Conservation (phyloP, 2,113 vertebrate genomes). For the Cyanoderma ruficeps region DNA sequence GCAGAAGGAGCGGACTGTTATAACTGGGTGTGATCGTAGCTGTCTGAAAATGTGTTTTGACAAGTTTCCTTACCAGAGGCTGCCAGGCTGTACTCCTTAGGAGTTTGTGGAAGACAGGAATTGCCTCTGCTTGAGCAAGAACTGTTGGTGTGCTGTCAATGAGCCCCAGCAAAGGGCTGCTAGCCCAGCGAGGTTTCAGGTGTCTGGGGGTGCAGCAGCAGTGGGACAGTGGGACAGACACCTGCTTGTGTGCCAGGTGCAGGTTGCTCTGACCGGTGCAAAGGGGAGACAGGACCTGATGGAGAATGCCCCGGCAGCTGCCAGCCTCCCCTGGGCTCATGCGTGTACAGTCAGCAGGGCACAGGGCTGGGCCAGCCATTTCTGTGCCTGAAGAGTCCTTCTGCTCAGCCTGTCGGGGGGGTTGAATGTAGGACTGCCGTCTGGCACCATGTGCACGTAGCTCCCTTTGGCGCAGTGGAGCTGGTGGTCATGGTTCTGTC, state of each 20-base stretch:
- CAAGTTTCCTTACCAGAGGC: not conserved
- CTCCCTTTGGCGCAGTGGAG: not conserved
- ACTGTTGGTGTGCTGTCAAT: not conserved
- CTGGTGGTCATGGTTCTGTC: rapidly evolving
- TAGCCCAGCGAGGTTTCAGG: rapidly evolving
- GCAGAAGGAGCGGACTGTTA: not conserved
- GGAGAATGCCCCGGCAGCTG: rapidly evolving
- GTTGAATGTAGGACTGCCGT: rapidly evolving
- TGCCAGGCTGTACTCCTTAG: not conserved
- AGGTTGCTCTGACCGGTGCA: rapidly evolving
- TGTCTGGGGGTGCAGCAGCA: rapidly evolving
- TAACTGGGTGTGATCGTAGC: not conserved
- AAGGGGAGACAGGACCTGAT: rapidly evolving
- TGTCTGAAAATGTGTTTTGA: not conserved
- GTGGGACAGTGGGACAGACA: not conserved
- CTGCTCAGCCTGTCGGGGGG: rapidly evolving
- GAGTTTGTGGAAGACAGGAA: rapidly evolving
- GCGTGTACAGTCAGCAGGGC: rapidly evolving
- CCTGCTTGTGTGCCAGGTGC: not conserved
- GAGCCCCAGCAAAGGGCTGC: rapidly evolving
- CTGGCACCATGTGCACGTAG: rapidly evolving
- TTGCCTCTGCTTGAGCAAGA: not conserved
- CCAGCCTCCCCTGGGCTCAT: rapidly evolving
- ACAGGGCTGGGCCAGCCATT: rapidly evolving
- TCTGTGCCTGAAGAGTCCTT: not conserved